Conservation (phyloP, 64 coral and sea anemone genomes). For the Trachythela sp. region DNA sequence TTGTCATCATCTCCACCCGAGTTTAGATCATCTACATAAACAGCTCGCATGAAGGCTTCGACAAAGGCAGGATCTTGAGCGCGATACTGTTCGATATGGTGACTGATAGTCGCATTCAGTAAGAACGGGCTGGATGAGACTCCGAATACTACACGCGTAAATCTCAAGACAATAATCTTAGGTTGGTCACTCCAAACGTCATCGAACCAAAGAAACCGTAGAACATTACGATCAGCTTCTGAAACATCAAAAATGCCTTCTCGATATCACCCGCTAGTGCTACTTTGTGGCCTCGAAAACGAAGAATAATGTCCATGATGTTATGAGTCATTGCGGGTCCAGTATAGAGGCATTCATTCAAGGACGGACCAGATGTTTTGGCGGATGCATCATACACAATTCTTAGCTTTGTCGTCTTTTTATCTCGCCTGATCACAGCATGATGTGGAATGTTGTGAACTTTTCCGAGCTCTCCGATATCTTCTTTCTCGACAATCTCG, state of each 20-base stretch:
- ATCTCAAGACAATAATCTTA: conserved; percentile 30
- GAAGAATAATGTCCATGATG: conserved; percentile 36
- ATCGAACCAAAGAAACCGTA: conserved; percentile 42
- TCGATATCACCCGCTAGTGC: conserved; percentile 40
- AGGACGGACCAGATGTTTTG: conserved; percentile 35
- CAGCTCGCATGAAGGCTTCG: background rate
- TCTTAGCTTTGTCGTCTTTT: conserved; percentile 56
- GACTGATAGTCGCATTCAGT: conserved; percentile 26
- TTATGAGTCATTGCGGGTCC: conserved; percentile 30
- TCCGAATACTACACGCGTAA: conserved; percentile 52
- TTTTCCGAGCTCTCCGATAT: conserved; percentile 16
- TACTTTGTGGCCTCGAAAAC: conserved; percentile 38
- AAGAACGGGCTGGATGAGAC: conserved; percentile 30
- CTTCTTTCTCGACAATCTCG: conserved; percentile 21
- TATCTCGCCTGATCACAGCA: conserved; percentile 49
- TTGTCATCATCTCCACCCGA: background rate
- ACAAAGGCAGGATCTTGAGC: background rate
- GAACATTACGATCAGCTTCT: conserved; percentile 14
- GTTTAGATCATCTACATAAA: conserved; percentile 13
- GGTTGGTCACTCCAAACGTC: background rate
- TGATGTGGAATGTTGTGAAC: conserved; percentile 60
- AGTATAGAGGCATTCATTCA: conserved; percentile 52
- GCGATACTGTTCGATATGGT: conserved; percentile 39
- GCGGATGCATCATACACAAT: conserved; percentile 65
- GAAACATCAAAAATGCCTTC: conserved; percentile 50